Base-by-base conservation (phyloP, 2,113 vertebrate species). In the Myiopsitta monachus region DNA sequence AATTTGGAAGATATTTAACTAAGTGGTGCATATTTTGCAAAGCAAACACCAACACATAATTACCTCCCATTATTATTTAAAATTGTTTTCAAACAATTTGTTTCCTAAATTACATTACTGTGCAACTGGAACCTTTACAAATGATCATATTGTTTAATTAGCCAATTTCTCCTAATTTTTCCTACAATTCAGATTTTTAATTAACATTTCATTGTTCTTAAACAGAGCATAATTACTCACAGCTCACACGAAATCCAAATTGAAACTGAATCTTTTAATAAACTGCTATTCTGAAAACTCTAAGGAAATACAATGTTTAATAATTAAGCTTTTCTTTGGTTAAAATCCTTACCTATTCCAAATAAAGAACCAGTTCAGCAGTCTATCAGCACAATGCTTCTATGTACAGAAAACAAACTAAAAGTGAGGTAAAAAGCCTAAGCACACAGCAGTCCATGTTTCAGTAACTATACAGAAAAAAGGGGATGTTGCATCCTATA, bases 141-240 rank as follows among this genome's bases (percentile, higher is more conserved):
- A 96, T 83, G 51, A 96, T 92, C n/a, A 47, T 55, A 77, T 83
- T 96, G 96, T 96, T 97, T 72, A 79, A 97, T 97, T 97, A 98
- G 54, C 91, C 82, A 94, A 90, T 94, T 96, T 92, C 90, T 92
- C 24, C 92, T 91, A 59, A 91, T 84, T 95, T 87, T 74, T 93
- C 41, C 57, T 52, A 54, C 84, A 85, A 92, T 91, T 93, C 87
- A 96, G 95, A 92, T 87, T 94, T 93, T 80, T 95, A 97, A 97
- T 97, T 97, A 98, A 96, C 83, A 96, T 94, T 97, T 97, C 96
- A 96, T 93, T 97, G 95, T 88, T 97, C 94, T 97, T 85, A 83
- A 95, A 96, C 55, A 63, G 66, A 63, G 27, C 52, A n/a, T 83
- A 87, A 90, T 89, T 91, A 82, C 89, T 78, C 89, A 78, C 82